These are phyloP conservation scores for Anoplolepis gracilipes DNA, from an alignment of 1,140 invertebrate genomes.

Conservation along the genomic window DNA sequence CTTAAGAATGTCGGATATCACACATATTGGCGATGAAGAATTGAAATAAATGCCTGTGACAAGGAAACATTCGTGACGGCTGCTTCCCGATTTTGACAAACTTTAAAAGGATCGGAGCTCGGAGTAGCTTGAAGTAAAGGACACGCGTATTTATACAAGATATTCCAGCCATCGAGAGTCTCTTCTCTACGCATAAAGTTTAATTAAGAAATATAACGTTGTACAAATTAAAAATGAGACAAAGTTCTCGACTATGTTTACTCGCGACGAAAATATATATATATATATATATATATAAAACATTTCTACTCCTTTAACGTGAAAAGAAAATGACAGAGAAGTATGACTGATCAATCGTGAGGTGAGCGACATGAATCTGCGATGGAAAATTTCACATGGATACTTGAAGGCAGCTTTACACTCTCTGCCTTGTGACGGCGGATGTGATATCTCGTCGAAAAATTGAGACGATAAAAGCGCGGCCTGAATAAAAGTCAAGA, in stretches of 20 bases:
- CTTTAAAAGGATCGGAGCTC: background rate
- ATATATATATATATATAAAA: background rate
- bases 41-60: background rate
- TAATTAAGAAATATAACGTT: background rate
- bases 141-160: background rate
- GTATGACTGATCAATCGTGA: background rate
- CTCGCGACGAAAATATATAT: background rate
- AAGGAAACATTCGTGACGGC: background rate
- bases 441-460: slow-evolving; percentile 45
- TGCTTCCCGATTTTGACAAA: background rate
- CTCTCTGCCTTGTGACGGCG: background rate
- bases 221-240: background rate
- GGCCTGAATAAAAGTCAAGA: slow-evolving; percentile 50
- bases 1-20: slow-evolving; percentile 35
- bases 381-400: slow-evolving; percentile 39
- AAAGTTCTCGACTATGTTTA: background rate
- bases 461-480: slow-evolving; percentile 54
- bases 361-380: slow-evolving; percentile 31
- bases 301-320: background rate
- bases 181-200: too few species aligned
- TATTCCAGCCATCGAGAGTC: too few species aligned
- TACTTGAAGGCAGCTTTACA: slow-evolving; percentile 39
- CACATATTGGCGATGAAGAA: slow-evolving; percentile 8
- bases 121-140: background rate
- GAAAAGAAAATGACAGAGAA: background rate